A percentile compares a stretch with the other conserved stretches of the same genome.
Evolutionary conservation across 2,113 vertebrate genomes (phyloP).

Genomic region (Pithys albifrons): DNA sequence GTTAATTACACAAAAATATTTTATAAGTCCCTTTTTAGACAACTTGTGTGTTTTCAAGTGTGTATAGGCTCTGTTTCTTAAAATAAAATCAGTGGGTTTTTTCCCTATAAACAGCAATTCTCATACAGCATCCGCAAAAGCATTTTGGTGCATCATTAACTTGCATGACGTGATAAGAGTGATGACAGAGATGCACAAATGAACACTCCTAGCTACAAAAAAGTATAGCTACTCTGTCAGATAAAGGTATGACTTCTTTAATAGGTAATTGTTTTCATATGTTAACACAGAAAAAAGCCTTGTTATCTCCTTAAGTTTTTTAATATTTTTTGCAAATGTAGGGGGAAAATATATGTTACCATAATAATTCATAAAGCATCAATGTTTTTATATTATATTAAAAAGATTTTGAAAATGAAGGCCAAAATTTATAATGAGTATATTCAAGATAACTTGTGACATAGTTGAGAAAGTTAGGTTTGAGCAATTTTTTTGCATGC

Average conservation of each 20-base stretch:
- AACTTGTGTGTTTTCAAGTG: neutral
- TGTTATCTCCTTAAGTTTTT: neutral
- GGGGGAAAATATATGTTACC: fast-evolving
- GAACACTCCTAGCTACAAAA: neutral
- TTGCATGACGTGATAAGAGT: neutral
- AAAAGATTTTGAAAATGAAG: neutral
- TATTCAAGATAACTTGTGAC: neutral
- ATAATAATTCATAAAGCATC: neutral
- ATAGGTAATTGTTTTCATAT: neutral
- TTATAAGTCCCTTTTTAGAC: neutral
- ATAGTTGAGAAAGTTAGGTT: neutral
- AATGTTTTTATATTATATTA: neutral
- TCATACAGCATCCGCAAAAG: neutral
- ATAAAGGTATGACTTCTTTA: neutral
- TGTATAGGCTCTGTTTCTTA: neutral
- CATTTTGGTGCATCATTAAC: neutral
- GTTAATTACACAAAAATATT: neutral
- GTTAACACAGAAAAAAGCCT: neutral
- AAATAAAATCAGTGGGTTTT: neutral
- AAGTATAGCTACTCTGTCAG: neutral
- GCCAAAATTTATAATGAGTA: neutral
- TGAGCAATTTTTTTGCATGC: neutral
- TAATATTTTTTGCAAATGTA: neutral
- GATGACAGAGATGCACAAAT: neutral
- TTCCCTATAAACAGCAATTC: neutral